Percentiles rank a stretch among this genome's conserved stretches.
These are phyloP conservation scores for Maniola hyperantus DNA, from an alignment of 2,888 invertebrate genomes.

Conservation along the genomic window DNA sequence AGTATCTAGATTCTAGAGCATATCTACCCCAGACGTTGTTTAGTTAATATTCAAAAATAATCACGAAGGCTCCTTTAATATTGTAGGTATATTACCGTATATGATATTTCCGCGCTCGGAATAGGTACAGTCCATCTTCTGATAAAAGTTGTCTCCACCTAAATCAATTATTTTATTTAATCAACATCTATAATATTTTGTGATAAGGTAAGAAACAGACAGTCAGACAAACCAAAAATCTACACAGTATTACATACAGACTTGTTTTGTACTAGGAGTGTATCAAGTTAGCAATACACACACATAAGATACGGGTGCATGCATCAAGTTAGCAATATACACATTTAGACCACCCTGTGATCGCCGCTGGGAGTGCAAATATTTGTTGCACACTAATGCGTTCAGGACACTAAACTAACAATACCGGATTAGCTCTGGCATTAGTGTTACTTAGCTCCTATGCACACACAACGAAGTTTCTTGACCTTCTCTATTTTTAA, in stretches of 20 bases:
- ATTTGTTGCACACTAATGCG: slow-evolving; percentile 35
- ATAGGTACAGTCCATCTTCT: no score
- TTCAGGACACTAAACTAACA: slow-evolving; percentile 8
- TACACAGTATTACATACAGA: slow-evolving; percentile 6
- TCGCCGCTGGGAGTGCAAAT: slow-evolving; percentile 28
- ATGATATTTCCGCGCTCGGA: no score
- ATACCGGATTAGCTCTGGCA: slow-evolving; percentile 8
- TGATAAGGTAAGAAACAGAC: no score
- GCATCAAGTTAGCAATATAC: slow-evolving; percentile 25
- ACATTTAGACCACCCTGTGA: slow-evolving; percentile 29
- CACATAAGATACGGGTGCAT: not conserved
- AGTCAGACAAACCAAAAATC: not conserved
- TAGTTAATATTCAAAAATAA: no score
- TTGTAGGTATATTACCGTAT: no score
- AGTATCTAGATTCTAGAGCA: no score
- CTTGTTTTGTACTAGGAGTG: not conserved
- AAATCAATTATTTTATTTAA: no score
- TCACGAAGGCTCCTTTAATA: no score
- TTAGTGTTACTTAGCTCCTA: slow-evolving; percentile 3
- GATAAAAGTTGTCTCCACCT: no score
- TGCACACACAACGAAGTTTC: not conserved
- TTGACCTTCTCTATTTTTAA: not conserved
- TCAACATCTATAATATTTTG: no score
- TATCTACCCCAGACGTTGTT: no score
- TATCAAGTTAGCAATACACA: slow-evolving; percentile 26